Conservation (phyloP, 2,113 vertebrate species). For the Xiphophorus couchianus region DNA sequence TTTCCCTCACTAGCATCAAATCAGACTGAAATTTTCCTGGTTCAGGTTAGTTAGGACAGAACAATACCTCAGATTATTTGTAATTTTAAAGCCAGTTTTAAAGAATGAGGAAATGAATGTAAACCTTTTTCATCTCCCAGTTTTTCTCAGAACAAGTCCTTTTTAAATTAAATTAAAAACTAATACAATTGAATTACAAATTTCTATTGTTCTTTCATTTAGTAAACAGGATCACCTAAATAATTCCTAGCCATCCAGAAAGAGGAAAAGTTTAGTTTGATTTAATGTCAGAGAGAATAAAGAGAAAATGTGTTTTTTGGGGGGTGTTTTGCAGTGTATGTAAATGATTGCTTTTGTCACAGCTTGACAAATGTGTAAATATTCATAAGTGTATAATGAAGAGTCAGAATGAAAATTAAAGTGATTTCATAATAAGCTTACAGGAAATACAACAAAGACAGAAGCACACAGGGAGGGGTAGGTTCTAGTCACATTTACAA, state of each 20-base stretch:
- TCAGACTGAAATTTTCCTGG: not conserved
- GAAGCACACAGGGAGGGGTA: constrained; percentile 21
- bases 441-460: constrained; percentile 19
- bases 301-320: not conserved
- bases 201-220: not conserved
- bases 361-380: constrained; percentile 42
- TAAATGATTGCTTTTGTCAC: constrained; percentile 13
- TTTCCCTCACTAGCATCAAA: not conserved
- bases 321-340: not conserved
- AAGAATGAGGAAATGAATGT: too few relatives aligned
- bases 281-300: not conserved
- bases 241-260: not conserved
- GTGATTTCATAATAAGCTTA: constrained; percentile 27
- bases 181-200: not conserved
- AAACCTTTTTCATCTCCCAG: too few relatives aligned
- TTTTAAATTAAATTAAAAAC: too few relatives aligned
- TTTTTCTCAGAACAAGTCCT: too few relatives aligned
- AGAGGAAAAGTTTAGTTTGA: not conserved
- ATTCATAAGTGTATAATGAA: constrained; percentile 45
- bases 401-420: constrained; percentile 7
- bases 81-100: too few relatives aligned
- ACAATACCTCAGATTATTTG: too few relatives aligned
- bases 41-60: not conserved
- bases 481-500: constrained; percentile 22
- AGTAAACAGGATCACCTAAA: not conserved